These are phyloP conservation scores for Falcaria lacertinaria DNA, from an alignment of 2,888 invertebrate genomes.

Conservation along the genomic window DNA sequence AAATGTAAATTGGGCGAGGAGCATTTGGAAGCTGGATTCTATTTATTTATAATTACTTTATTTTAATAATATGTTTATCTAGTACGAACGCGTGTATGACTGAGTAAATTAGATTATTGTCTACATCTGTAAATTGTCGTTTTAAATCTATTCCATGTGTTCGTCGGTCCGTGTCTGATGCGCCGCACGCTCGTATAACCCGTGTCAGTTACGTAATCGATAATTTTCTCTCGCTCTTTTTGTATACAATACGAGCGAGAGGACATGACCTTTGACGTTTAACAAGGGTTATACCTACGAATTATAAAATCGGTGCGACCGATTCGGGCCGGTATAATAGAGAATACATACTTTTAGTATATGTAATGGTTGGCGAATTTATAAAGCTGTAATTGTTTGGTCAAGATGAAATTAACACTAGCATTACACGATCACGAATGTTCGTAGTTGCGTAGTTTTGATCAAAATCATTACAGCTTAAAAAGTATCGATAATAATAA, in stretches of 20 bases:
- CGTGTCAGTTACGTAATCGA: neutral
- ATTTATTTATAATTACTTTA: slow-evolving; percentile 20
- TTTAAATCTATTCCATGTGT: neutral
- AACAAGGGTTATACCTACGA: too few species aligned
- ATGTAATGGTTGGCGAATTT: neutral
- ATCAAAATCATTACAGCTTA: too few species aligned
- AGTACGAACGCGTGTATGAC: neutral
- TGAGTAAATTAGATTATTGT: neutral
- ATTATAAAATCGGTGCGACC: neutral
- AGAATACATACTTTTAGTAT: neutral
- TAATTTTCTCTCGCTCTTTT: too few species aligned
- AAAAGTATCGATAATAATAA: too few species aligned
- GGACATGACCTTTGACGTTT: too few species aligned
- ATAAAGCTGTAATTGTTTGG: neutral
- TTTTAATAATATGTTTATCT: neutral
- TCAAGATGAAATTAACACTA: neutral
- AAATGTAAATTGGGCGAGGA: slow-evolving; percentile 16
- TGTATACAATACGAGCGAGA: too few species aligned
- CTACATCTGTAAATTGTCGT: neutral
- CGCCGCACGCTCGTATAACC: neutral
- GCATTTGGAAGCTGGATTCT: slow-evolving; percentile 22
- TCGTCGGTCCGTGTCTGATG: too few species aligned
- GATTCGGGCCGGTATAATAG: neutral
- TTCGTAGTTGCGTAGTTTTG: too few species aligned
- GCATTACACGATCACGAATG: neutral